These are phyloP conservation scores for Patella ulyssiponensis DNA, from an alignment of 2,888 invertebrate genomes.

Conservation along the genomic window DNA sequence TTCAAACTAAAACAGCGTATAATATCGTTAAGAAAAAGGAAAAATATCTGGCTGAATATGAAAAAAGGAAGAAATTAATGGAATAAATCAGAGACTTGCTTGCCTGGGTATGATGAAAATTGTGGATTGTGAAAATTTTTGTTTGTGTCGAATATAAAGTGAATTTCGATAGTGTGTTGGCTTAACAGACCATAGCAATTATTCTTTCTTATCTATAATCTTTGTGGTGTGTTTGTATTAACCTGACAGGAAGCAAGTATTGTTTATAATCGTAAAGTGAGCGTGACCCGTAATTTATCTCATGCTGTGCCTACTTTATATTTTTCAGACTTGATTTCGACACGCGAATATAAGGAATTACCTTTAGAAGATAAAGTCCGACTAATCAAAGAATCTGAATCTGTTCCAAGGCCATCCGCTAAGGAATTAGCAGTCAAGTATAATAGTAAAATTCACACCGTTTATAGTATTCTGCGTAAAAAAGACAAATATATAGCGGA, in stretches of 20 bases:
- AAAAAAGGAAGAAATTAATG: background rate
- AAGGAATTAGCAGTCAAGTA: background rate
- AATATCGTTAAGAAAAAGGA: constrained; percentile 3
- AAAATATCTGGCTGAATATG: background rate
- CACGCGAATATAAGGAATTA: constrained; percentile 11
- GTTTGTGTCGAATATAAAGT: too few relatives aligned
- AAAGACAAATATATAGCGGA: background rate
- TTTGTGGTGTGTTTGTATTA: too few relatives aligned
- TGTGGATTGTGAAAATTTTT: too few relatives aligned
- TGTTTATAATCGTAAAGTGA: too few relatives aligned
- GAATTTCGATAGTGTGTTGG: too few relatives aligned
- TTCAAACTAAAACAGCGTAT: constrained; percentile 3
- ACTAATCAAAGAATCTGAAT: background rate
- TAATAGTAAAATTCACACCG: background rate
- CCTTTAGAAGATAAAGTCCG: constrained; percentile 4
- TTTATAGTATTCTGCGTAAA: constrained; percentile 4
- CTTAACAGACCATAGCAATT: too few relatives aligned
- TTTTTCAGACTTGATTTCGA: background rate
- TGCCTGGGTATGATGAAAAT: too few relatives aligned
- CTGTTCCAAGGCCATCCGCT: background rate
- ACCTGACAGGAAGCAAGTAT: too few relatives aligned
- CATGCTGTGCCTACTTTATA: background rate
- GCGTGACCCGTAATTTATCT: too few relatives aligned
- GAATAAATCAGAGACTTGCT: background rate
- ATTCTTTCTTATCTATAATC: too few relatives aligned